phyloP scores from a whole-genome alignment of 1,140 invertebrate genomes.

The Riptortus pedestris region DNA sequence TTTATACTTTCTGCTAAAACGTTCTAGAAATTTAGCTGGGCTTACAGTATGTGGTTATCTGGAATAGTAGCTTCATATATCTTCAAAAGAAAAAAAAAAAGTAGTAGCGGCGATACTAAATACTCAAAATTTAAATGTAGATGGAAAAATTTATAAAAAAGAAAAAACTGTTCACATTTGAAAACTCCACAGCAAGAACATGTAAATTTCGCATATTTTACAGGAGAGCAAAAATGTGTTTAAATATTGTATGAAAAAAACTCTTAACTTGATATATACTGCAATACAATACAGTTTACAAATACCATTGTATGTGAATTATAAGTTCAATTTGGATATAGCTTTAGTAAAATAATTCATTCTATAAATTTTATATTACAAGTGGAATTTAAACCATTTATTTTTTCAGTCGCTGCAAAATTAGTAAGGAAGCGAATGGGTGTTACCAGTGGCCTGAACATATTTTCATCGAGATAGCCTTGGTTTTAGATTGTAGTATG shows the following conservation, averaged over 20 bases:
- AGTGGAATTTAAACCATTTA: conserved; percentile 26
- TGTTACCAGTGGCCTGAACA: conserved; percentile 18
- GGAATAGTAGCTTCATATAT: too few species aligned
- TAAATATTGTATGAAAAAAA: neutral
- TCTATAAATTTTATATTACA: conserved; percentile 19
- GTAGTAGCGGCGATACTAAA: too few species aligned
- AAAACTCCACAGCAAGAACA: too few species aligned
- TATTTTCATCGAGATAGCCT: conserved; percentile 19
- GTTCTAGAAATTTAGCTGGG: too few species aligned
- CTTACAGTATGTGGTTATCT: too few species aligned
- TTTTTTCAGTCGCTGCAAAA: conserved; percentile 55
- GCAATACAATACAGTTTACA: conserved; percentile 21
- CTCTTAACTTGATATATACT: neutral
- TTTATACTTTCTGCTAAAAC: too few species aligned
- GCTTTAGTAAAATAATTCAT: conserved; percentile 6
- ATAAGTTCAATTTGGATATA: conserved; percentile 1
- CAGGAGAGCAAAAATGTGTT: neutral
- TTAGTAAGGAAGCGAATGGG: conserved; percentile 52
- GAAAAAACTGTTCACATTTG: too few species aligned
- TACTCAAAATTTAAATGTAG: too few species aligned
- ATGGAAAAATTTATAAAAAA: too few species aligned
- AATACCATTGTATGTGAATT: conserved; percentile 13
- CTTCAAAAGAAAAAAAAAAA: too few species aligned
- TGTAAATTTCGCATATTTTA: too few species aligned
- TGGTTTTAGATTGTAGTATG: too few species aligned